A percentile compares a stretch with the other conserved stretches of the same genome.
phyloP scores from a whole-genome alignment of 2,113 vertebrate species.

The Nothoprocta pentlandii region DNA sequence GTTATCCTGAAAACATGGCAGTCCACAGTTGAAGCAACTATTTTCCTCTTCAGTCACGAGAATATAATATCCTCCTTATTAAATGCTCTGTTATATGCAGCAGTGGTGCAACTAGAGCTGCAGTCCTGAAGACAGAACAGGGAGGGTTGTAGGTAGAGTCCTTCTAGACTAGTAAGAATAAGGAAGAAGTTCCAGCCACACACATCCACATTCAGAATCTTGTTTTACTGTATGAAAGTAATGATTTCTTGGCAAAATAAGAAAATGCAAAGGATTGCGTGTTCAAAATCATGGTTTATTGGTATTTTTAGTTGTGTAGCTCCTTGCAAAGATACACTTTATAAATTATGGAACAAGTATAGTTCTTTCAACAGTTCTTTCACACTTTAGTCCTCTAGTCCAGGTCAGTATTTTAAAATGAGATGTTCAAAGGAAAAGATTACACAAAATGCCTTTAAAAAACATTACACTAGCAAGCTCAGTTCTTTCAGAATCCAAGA shows the following conservation, averaged over 20 bases:
- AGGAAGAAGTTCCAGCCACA: not conserved
- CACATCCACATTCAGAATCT: not conserved
- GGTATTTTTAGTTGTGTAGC: constrained; percentile 41
- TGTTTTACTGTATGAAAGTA: not conserved
- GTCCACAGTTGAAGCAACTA: not conserved
- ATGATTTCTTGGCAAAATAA: constrained; percentile 39
- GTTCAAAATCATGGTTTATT: constrained; percentile 68
- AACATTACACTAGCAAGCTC: constrained; percentile 38
- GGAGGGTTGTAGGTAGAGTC: not conserved
- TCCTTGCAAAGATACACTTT: constrained; percentile 60
- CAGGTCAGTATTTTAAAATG: constrained; percentile 39
- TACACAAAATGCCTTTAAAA: constrained; percentile 16
- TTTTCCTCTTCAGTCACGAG: not conserved
- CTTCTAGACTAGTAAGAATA: not conserved
- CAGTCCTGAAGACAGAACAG: not conserved
- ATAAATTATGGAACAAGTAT: constrained; percentile 36
- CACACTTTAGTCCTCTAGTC: constrained; percentile 38
- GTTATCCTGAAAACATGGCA: not conserved
- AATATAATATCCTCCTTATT: not conserved
- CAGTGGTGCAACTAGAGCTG: not conserved
- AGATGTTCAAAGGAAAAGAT: constrained; percentile 14
- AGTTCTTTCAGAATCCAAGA: constrained; percentile 54
- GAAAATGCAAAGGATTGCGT: constrained; percentile 46
- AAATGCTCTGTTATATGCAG: not conserved
- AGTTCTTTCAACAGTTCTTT: constrained; percentile 31